phyloP scores from a whole-genome alignment of 2,113 vertebrate genomes.

The Panurus biarmicus region DNA sequence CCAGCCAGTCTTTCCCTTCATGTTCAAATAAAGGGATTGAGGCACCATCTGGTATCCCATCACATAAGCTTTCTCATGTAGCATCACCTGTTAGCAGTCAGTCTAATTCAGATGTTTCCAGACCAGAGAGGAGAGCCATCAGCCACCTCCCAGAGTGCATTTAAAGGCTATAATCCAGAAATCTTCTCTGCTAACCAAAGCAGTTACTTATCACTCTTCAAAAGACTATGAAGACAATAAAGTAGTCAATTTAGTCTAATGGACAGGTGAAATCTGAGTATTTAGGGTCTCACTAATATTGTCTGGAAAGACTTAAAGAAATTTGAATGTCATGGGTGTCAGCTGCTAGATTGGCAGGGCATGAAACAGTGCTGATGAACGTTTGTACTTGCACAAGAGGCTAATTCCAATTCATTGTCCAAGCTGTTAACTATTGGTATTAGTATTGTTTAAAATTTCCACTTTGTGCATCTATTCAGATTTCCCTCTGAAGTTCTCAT shows the following conservation, averaged over 20 bases:
- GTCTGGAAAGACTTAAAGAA: background rate
- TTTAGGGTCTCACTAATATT: constrained; percentile 16
- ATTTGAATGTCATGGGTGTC: background rate
- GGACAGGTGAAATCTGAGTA: background rate
- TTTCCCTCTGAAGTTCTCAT: background rate
- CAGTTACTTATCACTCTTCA: background rate
- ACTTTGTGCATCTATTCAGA: background rate
- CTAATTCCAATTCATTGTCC: background rate
- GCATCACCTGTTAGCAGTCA: background rate
- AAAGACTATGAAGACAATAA: background rate
- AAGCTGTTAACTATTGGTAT: background rate
- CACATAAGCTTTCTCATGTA: background rate
- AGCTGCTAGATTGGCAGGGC: background rate
- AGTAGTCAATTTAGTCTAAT: constrained; percentile 16
- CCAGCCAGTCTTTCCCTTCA: background rate
- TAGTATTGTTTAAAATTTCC: background rate
- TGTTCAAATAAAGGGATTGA: background rate
- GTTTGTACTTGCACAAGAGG: background rate
- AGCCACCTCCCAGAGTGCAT: background rate
- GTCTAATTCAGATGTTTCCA: background rate
- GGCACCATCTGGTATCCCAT: background rate
- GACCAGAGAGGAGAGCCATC: background rate
- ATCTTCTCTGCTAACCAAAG: background rate
- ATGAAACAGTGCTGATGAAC: background rate
- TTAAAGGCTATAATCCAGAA: background rate